Evolutionary conservation across 2,797 vertebrate species (phyloP).

Genomic region (Dromococcyx pavoninus): DNA sequence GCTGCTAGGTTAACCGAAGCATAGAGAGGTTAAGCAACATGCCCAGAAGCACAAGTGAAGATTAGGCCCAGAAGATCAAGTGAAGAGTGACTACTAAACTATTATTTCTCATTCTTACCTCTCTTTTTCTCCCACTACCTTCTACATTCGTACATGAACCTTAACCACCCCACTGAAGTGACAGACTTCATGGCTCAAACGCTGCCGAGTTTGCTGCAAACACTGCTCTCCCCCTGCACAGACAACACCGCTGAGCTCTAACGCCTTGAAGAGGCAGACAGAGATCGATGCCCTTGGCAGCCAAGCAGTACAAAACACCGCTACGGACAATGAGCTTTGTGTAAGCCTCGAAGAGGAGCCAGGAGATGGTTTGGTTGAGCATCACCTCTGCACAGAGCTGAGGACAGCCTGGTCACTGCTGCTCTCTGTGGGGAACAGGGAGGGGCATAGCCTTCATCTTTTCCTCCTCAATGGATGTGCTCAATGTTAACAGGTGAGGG

Average conservation of each 20-base stretch:
- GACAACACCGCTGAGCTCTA: neutral
- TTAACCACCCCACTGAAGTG: neutral
- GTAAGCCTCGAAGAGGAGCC: neutral
- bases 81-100: neutral
- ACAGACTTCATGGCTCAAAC: accelerated
- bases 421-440: neutral
- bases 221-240: neutral
- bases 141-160: neutral
- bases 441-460: neutral
- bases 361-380: neutral
- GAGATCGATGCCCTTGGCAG: neutral
- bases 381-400: neutral
- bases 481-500: accelerated
- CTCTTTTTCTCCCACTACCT: neutral
- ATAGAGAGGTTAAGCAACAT: neutral
- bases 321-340: neutral
- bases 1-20: neutral
- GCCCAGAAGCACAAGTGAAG: neutral
- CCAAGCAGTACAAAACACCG: neutral
- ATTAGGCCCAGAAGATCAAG: neutral
- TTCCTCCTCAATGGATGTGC: neutral
- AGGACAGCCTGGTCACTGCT: neutral
- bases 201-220: neutral
- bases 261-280: neutral
- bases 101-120: neutral